Percentiles rank a stretch among this genome's conserved stretches.
Evolutionary conservation across 2,113 vertebrate genomes (phyloP).

Genomic region (Athene cunicularia): DNA sequence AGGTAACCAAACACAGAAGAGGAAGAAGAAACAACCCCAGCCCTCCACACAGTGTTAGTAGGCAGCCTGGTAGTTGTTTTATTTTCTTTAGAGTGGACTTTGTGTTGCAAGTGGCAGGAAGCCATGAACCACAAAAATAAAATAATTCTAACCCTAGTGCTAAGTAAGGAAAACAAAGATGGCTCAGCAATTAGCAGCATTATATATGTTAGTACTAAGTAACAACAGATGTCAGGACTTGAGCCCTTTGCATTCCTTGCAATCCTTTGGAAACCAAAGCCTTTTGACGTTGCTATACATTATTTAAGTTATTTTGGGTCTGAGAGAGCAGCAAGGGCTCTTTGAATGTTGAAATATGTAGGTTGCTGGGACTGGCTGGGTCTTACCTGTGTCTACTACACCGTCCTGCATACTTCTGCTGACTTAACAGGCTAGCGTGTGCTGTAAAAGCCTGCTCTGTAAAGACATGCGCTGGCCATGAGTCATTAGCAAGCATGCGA

Average conservation of each 20-base stretch:
- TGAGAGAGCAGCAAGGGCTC: slow-evolving; percentile 22
- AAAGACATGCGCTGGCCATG: slow-evolving; percentile 81
- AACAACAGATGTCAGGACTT: slow-evolving; percentile 82
- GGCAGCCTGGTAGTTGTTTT: slow-evolving; percentile 75
- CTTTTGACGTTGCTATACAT: slow-evolving; percentile 71
- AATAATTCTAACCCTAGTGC: slow-evolving; percentile 84
- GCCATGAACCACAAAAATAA: slow-evolving; percentile 84
- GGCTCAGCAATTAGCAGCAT: slow-evolving; percentile 84
- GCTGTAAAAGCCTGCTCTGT: slow-evolving; percentile 73
- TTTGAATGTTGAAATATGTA: slow-evolving; percentile 4
- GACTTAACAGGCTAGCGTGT: slow-evolving; percentile 65
- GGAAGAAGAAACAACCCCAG: not conserved
- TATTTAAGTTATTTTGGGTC: slow-evolving; percentile 61
- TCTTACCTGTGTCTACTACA: slow-evolving; percentile 68
- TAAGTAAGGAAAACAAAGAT: slow-evolving; percentile 86
- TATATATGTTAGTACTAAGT: slow-evolving; percentile 84
- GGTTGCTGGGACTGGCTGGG: slow-evolving; percentile 7
- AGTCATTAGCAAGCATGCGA: slow-evolving; percentile 83
- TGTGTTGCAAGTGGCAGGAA: slow-evolving; percentile 80
- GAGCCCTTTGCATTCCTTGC: slow-evolving; percentile 74
- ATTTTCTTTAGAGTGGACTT: slow-evolving; percentile 81
- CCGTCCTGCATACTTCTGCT: slow-evolving; percentile 58
- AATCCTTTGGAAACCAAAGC: slow-evolving; percentile 75
- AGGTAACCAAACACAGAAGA: not conserved
- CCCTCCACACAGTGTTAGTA: slow-evolving; percentile 46